phyloP scores from a whole-genome alignment of 2,888 invertebrate genomes.

The Oconnorella tubifera region DNA sequence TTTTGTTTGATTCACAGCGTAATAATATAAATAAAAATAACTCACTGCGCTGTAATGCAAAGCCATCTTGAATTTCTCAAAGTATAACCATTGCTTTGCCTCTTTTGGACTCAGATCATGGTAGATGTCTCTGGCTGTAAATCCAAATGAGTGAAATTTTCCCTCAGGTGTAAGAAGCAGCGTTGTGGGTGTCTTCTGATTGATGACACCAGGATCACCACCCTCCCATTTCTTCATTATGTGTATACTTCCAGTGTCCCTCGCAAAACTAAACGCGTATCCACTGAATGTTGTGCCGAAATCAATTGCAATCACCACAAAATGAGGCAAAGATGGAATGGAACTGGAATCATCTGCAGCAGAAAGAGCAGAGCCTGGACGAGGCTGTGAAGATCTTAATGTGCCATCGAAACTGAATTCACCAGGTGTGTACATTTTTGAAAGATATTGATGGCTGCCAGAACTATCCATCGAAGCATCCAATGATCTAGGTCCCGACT shows the following conservation, averaged over 20 bases:
- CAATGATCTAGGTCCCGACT: neutral
- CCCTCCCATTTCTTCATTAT: slow-evolving; percentile 63
- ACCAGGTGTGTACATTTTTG: neutral
- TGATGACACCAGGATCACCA: slow-evolving; percentile 58
- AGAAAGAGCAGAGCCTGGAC: slow-evolving; percentile 9
- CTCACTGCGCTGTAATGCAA: slow-evolving; percentile 59
- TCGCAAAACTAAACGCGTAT: slow-evolving; percentile 60
- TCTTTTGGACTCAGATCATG: slow-evolving; percentile 60
- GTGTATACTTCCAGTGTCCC: slow-evolving; percentile 60
- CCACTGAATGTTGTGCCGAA: slow-evolving; percentile 63
- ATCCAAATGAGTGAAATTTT: slow-evolving; percentile 62
- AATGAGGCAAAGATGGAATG: slow-evolving; percentile 40
- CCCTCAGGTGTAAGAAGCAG: slow-evolving; percentile 59
- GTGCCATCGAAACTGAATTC: neutral
- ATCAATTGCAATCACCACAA: slow-evolving; percentile 62
- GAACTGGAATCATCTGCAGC: neutral
- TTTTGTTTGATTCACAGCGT: too few species aligned
- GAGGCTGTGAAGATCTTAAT: neutral
- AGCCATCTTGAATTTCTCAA: slow-evolving; percentile 63
- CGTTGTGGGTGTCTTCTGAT: slow-evolving; percentile 62
- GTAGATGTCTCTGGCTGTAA: slow-evolving; percentile 60
- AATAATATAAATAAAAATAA: too few species aligned
- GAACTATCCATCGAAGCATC: neutral
- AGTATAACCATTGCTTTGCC: slow-evolving; percentile 60
- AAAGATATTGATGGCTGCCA: neutral